phyloP scores from a whole-genome alignment of 2,888 invertebrate genomes.

The Caradrina clavipalpis region DNA sequence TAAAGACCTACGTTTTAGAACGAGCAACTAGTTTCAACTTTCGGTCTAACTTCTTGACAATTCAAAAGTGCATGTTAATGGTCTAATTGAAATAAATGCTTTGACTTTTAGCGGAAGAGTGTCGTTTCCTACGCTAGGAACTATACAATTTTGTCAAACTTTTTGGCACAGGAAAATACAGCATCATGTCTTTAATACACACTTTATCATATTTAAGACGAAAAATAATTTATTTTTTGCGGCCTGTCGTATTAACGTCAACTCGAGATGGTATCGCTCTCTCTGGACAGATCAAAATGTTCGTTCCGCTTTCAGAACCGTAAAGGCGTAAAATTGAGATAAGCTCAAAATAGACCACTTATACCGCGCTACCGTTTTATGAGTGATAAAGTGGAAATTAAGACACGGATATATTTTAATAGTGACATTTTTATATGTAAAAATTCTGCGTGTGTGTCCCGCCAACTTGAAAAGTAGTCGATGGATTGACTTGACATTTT shows the following conservation, averaged over 20 bases:
- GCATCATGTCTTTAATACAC: not conserved
- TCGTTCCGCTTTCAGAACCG: slow-evolving; percentile 80
- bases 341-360: slow-evolving; percentile 74
- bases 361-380: slow-evolving; percentile 42
- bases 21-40: no score
- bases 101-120: no score
- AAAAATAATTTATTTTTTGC: slow-evolving; percentile 67
- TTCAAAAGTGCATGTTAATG: no score
- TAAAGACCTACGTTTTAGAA: no score
- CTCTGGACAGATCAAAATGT: slow-evolving; percentile 82
- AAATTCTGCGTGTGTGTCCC: no score
- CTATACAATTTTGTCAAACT: not conserved
- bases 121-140: no score
- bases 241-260: slow-evolving; percentile 83
- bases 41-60: no score
- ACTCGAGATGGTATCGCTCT: slow-evolving; percentile 81
- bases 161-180: not conserved
- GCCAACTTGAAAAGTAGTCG: no score
- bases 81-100: no score
- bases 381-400: slow-evolving; percentile 34
- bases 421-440: not conserved
- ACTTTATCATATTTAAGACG: slow-evolving; percentile 39
- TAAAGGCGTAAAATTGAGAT: slow-evolving; percentile 84
- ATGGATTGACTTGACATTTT: no score
- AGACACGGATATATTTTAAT: slow-evolving; percentile 20